Base-by-base conservation (phyloP, 2,113 vertebrate genomes). In the Rhynchomys soricoides region DNA sequence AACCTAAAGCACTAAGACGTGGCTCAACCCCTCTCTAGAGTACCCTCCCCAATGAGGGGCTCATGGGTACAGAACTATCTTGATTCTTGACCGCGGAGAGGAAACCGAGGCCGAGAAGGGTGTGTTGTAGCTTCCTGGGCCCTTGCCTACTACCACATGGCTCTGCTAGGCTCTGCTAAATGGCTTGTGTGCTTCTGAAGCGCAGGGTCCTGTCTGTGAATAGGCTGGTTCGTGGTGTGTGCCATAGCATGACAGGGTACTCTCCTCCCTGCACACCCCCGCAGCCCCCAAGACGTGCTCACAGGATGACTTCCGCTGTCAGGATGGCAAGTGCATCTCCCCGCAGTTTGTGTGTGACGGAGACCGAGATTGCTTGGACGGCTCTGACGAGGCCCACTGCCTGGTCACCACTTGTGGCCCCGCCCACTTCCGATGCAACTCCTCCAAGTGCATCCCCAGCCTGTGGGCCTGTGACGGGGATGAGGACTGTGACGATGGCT, bases 381-480 rank as follows among this genome's bases (percentile, higher is more conserved):
- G 98, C 81, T 99, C 98, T 0, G 99, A 99, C 11, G 99, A 99
- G 98, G 96, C 21, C 0, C 79, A 90, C 71, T 99, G 99, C 83
- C 98, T 97, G 0, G 21, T 64, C 1, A 3, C 93, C 93, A 99
- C 99, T 78, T 99, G 99, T 86, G 96, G 96, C 86, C 40, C 98
- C 0, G 0, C 48, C 9, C 95, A 95, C 70, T 99, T 99, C 97
- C 98, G 94, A 68, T 99, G 99, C 98, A 98, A 98, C 97, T 98
- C 96, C 96, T 97, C 96, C 0, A 0, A 9, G 1, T 99, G 99
- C 68, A 82, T 99, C 9, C 99, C 99, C 0, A 93, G 91, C 16
- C 98, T 99, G 1, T 99, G 99, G 99, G 98, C 97, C 81, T 99
- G 99, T 6, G 99, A 99, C 2, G 98, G 98, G 0, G 99, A 99